Evolutionary conservation across 2,888 invertebrate genomes (phyloP), one percentile per base, ranked within the genome.

Genomic region (Sphecodes monilicornis): DNA sequence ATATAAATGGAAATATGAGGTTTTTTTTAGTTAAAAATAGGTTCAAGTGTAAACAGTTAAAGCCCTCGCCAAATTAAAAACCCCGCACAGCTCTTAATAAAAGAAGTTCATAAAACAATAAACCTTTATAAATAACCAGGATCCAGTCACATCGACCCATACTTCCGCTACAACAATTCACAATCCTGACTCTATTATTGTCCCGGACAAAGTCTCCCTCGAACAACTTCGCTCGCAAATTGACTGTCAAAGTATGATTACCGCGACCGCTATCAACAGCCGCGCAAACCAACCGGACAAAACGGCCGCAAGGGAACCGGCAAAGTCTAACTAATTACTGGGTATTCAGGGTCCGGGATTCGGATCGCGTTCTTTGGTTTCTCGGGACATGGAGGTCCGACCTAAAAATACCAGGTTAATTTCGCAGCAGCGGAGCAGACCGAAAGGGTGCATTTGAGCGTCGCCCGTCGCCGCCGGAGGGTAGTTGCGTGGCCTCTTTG

Each of bases 391-490:
- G 4, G 13, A 60, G 60, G 60, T 60, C 29, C 57, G 64, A 18
- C 64, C 64, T 64, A 64, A 64, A 64, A 64, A 64, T 32, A 64
- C 64, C 64, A 32, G 64, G 64, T 64, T 64, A 64, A 82, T 43
- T 76, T 77, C 66, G 54, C 72, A 22, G 75, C 11, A 50, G 64
- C 50, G n/a, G 50, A n/a, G n/a, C n/a, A 50, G 32, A 66, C 3
- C 32, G 72, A 32, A 60, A 46, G 70, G 76, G 68, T 39, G 72
- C 68, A 72, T 76, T 82, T 75, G 50, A 74, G 54, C 29, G 32
- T 36, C n/a, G 46, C 64, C n/a, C n/a, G 64, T 64, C 75, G 41
- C 22, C 54, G 36, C 36, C 18, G 57, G 66, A 78, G 66, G 46
- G 72, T 73, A 22, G 41, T 32, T 18, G 43, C n/a, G 50, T 46